Base-by-base conservation (phyloP, 1,140 invertebrate species). In the Drosophila baimaii region DNA sequence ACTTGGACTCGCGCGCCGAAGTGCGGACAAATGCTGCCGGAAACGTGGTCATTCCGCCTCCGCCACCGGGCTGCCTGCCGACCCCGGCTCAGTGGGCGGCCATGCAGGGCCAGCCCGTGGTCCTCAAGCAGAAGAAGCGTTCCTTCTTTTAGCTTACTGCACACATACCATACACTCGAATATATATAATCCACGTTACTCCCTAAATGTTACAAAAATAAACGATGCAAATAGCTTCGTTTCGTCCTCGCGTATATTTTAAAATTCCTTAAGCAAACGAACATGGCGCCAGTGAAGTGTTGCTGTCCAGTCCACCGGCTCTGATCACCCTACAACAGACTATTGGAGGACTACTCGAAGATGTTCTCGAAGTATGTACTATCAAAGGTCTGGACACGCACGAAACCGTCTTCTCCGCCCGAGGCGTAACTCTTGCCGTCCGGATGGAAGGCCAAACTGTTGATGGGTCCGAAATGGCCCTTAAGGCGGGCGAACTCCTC, bases 391-490 rank as follows among this genome's bases (percentile, higher is more conserved):
- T 99, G 98, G 54, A 99, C 95, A 90, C 98, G 94, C 27, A 99
- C 96, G 93, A 98, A 99, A 94, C 99, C 99, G 93, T 99, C 99
- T 94, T 99, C 99, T 91, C 98, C 99, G 43, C 99, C 99, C 74
- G 97, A 98, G 56, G 97, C 96, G 92, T 98, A 99, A 92, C 97
- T 98, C 90, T 97, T 98, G 39, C 99, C 99, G 94, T 99, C 98
- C 12, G 99, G 99, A 94, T 99, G 98, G 93, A 99, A 99, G 46
- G 97, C 97, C 57, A 99, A 94, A 92, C 97, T 98, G 94, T 99
- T 99, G 82, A 99, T 99, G 2, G 99, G 99, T 82, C 99, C 99
- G 92, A 99, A 99, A 93, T 99, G 99, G 52, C 98, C 99, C 92
- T 99, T 99, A 0, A 99, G 96, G 58, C 98, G 93, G 0, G 96